phyloP scores from a whole-genome alignment of 2,888 invertebrate species.

The Dicranocentrus wangi region DNA sequence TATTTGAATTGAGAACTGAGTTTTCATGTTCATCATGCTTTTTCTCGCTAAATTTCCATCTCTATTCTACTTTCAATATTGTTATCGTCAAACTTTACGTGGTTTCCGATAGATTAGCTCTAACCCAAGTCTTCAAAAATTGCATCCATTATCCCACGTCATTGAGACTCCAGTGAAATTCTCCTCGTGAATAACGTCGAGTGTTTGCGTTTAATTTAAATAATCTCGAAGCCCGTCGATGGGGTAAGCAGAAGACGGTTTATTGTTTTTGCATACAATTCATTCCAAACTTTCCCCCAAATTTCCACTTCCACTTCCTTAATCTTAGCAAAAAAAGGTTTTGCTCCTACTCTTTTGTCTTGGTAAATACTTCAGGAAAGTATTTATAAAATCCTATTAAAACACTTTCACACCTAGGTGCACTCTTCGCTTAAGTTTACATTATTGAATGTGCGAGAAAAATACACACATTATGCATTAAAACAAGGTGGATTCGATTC shows the following conservation, averaged over 20 bases:
- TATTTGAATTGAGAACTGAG: background rate
- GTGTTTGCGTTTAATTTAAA: conserved; percentile 62
- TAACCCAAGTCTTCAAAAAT: conserved; percentile 14
- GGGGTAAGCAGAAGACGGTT: background rate
- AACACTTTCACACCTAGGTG: background rate
- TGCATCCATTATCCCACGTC: conserved; percentile 23
- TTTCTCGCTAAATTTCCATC: background rate
- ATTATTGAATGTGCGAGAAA: background rate
- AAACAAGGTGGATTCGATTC: background rate
- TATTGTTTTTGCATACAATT: background rate
- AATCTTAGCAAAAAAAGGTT: background rate
- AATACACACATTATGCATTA: conserved; percentile 19
- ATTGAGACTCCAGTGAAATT: conserved; percentile 4
- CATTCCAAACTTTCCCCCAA: background rate
- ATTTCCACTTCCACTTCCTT: conserved; percentile 12
- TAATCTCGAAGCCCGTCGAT: conserved; percentile 31
- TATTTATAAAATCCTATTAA: background rate
- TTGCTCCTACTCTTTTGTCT: background rate
- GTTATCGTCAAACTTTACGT: conserved; percentile 7
- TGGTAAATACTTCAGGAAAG: background rate
- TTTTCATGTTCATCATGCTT: background rate
- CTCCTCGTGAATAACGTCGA: background rate
- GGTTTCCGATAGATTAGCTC: conserved; percentile 32
- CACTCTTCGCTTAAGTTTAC: background rate
- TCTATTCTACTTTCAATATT: background rate